phyloP scores from a whole-genome alignment of 2,797 vertebrate species.

The Cyclura pinguis region DNA sequence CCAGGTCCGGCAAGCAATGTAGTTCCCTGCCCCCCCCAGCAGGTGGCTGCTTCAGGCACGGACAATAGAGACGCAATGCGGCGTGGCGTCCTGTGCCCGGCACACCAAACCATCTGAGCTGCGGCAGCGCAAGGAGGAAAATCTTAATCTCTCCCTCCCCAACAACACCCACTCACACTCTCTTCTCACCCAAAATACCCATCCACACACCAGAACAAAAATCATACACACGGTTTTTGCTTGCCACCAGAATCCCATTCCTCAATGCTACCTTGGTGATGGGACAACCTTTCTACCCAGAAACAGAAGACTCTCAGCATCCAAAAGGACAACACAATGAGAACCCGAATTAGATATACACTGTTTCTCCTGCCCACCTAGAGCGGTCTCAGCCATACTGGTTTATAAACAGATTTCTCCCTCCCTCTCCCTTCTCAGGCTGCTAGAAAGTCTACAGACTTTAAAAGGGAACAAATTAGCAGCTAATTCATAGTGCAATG shows the following conservation, averaged over 20 bases:
- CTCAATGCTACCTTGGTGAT: neutral
- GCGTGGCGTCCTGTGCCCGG: neutral
- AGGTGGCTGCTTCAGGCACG: slow-evolving; percentile 18
- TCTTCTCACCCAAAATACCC: too few relatives aligned
- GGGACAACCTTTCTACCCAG: neutral
- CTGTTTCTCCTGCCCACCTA: neutral
- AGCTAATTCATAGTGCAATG: neutral
- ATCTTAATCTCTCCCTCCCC: neutral
- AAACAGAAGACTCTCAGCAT: too few relatives aligned
- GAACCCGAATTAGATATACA: too few relatives aligned
- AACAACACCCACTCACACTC: neutral
- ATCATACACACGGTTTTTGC: neutral
- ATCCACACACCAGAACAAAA: too few relatives aligned
- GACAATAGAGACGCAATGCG: slow-evolving; percentile 39
- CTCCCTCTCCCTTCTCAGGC: neutral
- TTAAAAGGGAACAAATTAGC: too few relatives aligned
- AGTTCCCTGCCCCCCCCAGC: slow-evolving; percentile 8
- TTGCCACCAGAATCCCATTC: too few relatives aligned
- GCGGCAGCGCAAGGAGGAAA: neutral
- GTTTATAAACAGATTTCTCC: neutral
- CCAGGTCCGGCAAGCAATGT: neutral
- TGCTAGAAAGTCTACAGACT: neutral
- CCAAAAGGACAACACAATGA: neutral
- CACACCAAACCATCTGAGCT: neutral
- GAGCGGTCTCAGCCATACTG: too few relatives aligned